Evolutionary conservation across 2,888 invertebrate species (phyloP).

Genomic region (Lysandra coridon): DNA sequence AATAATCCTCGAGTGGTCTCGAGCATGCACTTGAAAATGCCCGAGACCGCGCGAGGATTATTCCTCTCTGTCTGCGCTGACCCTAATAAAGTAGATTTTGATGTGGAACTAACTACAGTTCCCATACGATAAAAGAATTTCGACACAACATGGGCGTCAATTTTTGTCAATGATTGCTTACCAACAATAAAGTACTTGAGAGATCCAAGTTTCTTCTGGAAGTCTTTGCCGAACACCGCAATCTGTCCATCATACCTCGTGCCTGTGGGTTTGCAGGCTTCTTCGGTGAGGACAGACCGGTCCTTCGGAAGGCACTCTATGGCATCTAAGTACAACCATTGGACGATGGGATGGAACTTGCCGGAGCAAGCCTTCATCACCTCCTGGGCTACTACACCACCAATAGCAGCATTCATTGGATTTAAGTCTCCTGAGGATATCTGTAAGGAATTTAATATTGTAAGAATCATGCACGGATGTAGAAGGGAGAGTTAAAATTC

Average conservation of each 20-base stretch:
- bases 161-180: constrained; percentile 49
- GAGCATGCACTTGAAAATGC: no score
- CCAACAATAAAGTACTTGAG: constrained; percentile 89
- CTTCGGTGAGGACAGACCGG: constrained; percentile 83
- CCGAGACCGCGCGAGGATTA: no score
- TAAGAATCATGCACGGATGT: no score
- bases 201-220: constrained; percentile 90
- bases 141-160: no score
- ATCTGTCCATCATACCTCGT: constrained; percentile 93
- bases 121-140: no score
- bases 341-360: constrained; percentile 95
- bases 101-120: no score
- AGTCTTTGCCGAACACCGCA: constrained; percentile 94
- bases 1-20: no score
- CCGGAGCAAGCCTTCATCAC: constrained; percentile 99
- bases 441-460: constrained; percentile 43
- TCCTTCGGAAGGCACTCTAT: constrained; percentile 94
- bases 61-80: no score
- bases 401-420: constrained; percentile 96
- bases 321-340: constrained; percentile 98
- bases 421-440: constrained; percentile 88
- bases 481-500: no score
- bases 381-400: constrained; percentile 98
- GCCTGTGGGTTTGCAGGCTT: constrained; percentile 85
- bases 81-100: no score